Percentiles rank a stretch among this genome's conserved stretches.
phyloP scores from a whole-genome alignment of 2,888 invertebrate genomes.

The Cataglyphis altisquamis region DNA sequence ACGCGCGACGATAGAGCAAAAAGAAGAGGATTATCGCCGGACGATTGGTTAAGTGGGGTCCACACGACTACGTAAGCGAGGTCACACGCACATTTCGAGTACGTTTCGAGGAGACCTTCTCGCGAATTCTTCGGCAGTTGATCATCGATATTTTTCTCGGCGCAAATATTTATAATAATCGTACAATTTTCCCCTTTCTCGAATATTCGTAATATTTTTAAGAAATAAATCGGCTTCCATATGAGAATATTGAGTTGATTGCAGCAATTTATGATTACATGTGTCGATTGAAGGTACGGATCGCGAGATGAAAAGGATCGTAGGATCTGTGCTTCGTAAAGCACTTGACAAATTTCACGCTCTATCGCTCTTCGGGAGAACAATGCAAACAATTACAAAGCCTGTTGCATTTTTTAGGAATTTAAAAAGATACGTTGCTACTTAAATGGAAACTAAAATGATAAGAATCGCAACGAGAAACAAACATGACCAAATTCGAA shows the following conservation, averaged over 20 bases:
- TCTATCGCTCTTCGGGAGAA: no score
- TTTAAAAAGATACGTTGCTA: neutral
- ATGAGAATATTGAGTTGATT: neutral
- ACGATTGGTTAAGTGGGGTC: constrained; percentile 75
- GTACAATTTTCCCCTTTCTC: neutral
- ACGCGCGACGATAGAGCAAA: constrained; percentile 9
- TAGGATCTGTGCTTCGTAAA: neutral
- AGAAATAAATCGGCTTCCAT: neutral
- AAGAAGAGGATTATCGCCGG: constrained; percentile 52
- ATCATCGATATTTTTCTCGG: constrained; percentile 48
- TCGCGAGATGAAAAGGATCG: neutral
- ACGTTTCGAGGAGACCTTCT: constrained; percentile 65
- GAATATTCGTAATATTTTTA: neutral
- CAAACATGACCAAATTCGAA: neutral
- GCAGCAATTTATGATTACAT: no score
- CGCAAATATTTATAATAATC: neutral
- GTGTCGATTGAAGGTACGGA: neutral
- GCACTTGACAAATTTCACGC: neutral
- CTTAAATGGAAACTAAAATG: neutral
- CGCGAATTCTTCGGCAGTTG: constrained; percentile 53
- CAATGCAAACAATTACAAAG: neutral
- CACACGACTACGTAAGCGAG: constrained; percentile 70
- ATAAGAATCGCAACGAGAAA: neutral
- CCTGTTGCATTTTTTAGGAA: neutral
- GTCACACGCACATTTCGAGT: constrained; percentile 72